Conservation (phyloP, 2,888 invertebrate genomes). For the Drosophila testacea region DNA sequence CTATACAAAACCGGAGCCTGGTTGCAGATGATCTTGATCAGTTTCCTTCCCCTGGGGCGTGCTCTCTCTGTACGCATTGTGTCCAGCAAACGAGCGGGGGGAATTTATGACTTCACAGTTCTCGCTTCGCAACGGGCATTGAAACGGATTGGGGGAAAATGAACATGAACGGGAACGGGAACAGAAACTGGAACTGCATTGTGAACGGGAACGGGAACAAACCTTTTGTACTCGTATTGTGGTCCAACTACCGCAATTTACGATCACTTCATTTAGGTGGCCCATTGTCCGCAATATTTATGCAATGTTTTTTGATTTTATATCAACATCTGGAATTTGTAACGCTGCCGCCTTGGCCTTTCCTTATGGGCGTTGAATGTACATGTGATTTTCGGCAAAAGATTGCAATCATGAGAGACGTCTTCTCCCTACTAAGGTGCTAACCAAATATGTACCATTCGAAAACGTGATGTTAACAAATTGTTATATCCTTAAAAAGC, state of each 20-base stretch:
- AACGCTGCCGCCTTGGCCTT: conserved; percentile 48
- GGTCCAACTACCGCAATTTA: conserved; percentile 72
- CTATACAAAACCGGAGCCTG: conserved; percentile 1
- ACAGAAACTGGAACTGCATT: conserved; percentile 23
- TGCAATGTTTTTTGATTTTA: conserved; percentile 69
- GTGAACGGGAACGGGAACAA: conserved; percentile 20
- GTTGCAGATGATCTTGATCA: conserved; percentile 28
- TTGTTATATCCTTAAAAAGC: conserved; percentile 70
- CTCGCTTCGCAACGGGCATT: conserved; percentile 28
- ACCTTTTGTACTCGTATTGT: conserved; percentile 51
- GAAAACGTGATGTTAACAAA: conserved; percentile 71
- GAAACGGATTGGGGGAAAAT: conserved; percentile 8
- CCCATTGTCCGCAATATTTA: conserved; percentile 75
- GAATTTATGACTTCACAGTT: conserved; percentile 76
- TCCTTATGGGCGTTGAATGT: conserved; percentile 61
- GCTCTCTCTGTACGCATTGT: conserved; percentile 15
- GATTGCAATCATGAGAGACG: conserved; percentile 34
- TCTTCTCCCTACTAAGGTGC: conserved; percentile 8
- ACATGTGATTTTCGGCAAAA: conserved; percentile 22
- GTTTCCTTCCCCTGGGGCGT: conserved; percentile 28
- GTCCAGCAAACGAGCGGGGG: conserved; percentile 21
- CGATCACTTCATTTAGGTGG: conserved; percentile 75
- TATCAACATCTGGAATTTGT: conserved; percentile 68
- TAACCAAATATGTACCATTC: conserved; percentile 56
- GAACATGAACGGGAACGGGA: conserved; percentile 15